Percentiles rank a stretch among this genome's conserved stretches.
These are phyloP conservation scores for Lophius piscatorius DNA, from an alignment of 2,113 vertebrate species.

Conservation along the genomic window DNA sequence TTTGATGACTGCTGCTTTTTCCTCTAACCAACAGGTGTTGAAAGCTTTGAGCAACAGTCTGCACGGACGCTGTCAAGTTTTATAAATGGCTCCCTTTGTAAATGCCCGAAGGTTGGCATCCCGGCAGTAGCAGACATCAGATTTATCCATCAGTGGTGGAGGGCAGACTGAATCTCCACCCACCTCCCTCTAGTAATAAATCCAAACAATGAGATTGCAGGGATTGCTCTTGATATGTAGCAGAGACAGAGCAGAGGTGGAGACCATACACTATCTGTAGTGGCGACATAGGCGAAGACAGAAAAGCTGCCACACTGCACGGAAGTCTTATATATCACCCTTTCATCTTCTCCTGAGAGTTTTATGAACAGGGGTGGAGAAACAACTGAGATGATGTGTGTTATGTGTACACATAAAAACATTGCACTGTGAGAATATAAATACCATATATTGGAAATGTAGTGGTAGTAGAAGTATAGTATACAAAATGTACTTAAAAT, in stretches of 20 bases:
- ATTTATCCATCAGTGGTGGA: constrained; percentile 36
- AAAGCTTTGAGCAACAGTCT: constrained; percentile 19
- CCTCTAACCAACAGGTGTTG: constrained; percentile 4
- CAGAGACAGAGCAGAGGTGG: no score
- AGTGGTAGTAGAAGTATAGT: no score
- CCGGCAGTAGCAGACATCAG: constrained; percentile 14
- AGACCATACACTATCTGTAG: no score
- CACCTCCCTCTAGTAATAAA: constrained; percentile 9
- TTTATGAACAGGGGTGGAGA: no score
- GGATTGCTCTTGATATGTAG: constrained; percentile 1
- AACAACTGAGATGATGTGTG: not conserved
- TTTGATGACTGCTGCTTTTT: constrained; percentile 11
- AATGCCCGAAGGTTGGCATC: constrained; percentile 2
- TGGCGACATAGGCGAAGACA: constrained; percentile 1
- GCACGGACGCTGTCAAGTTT: constrained; percentile 32
- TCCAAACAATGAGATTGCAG: constrained; percentile 20
- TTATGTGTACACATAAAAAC: no score
- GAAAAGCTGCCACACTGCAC: no score
- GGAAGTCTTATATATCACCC: no score
- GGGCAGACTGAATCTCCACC: constrained; percentile 1
- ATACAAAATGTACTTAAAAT: no score
- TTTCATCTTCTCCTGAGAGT: no score
- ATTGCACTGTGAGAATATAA: no score
- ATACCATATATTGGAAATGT: no score
- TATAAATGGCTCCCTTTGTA: constrained; percentile 8